Evolutionary conservation across 2,888 invertebrate species (phyloP).

Genomic region (Trachelus stipa): DNA sequence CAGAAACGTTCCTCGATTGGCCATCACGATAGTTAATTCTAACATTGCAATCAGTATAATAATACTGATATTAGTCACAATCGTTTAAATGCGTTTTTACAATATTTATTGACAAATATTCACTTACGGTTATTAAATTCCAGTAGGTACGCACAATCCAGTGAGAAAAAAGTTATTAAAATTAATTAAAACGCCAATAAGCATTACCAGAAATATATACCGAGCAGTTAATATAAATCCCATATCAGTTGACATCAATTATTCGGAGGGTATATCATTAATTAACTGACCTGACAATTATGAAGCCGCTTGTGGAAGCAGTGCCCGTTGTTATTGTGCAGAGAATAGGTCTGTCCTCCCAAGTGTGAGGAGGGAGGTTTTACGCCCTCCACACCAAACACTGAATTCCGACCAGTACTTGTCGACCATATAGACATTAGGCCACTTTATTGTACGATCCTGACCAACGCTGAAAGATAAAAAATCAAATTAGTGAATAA

Average conservation of each 20-base stretch:
- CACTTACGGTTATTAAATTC: not conserved
- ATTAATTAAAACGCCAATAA: not conserved
- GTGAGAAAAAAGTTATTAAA: not conserved
- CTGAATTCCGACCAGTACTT: conserved; percentile 64
- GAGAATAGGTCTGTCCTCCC: conserved; percentile 55
- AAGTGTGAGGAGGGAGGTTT: conserved; percentile 53
- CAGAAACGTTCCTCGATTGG: not conserved
- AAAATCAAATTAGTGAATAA: not conserved
- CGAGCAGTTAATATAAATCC: not conserved
- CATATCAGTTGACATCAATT: not conserved
- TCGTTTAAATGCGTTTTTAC: not conserved
- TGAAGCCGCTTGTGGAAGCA: conserved; percentile 61
- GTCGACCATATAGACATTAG: conserved; percentile 66
- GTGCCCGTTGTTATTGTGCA: conserved; percentile 56
- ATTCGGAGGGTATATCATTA: not conserved
- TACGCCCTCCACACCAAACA: conserved; percentile 60
- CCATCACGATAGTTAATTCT: not conserved
- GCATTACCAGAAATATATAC: not conserved
- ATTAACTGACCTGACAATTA: conserved; percentile 58
- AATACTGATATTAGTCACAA: not conserved
- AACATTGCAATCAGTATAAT: not conserved
- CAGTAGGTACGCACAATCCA: not conserved
- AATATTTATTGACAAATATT: not conserved
- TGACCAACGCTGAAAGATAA: conserved; percentile 45
- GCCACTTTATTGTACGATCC: conserved; percentile 46